Evolutionary conservation across 2,113 vertebrate species (phyloP).

Genomic region (Microtus montanus): DNA sequence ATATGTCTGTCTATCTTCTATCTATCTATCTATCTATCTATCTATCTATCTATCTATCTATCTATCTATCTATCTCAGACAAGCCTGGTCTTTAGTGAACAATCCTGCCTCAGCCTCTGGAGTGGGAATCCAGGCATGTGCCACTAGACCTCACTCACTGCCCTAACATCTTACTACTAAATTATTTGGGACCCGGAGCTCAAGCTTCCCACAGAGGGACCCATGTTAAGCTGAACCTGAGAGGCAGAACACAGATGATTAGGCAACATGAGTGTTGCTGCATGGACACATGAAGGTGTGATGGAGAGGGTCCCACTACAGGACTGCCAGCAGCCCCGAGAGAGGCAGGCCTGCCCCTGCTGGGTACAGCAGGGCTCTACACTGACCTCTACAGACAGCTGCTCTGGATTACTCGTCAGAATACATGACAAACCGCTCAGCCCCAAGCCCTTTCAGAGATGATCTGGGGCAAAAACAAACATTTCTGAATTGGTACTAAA

Average conservation of each 20-base stretch:
- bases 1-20: not conserved
- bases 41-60: too few species aligned
- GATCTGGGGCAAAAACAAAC: conserved; percentile 60
- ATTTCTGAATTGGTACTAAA: conserved; percentile 58
- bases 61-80: not conserved
- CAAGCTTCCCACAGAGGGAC: not conserved
- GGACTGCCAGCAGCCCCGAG: not conserved
- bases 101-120: not conserved
- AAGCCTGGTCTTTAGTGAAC: not conserved
- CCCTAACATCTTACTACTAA: not conserved
- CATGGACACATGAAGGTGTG: not conserved
- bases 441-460: conserved; percentile 62
- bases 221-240: not conserved
- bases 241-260: not conserved
- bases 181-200: not conserved
- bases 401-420: conserved; percentile 51
- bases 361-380: not conserved
- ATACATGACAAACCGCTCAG: conserved; percentile 61
- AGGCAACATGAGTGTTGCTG: not conserved
- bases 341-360: not conserved
- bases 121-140: not conserved
- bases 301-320: not conserved
- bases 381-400: conserved; percentile 17
- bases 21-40: not conserved
- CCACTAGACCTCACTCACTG: not conserved